A percentile compares a stretch with the other conserved stretches of the same genome.
phyloP scores from a whole-genome alignment of 2,113 vertebrate species.

The Apus apus region DNA sequence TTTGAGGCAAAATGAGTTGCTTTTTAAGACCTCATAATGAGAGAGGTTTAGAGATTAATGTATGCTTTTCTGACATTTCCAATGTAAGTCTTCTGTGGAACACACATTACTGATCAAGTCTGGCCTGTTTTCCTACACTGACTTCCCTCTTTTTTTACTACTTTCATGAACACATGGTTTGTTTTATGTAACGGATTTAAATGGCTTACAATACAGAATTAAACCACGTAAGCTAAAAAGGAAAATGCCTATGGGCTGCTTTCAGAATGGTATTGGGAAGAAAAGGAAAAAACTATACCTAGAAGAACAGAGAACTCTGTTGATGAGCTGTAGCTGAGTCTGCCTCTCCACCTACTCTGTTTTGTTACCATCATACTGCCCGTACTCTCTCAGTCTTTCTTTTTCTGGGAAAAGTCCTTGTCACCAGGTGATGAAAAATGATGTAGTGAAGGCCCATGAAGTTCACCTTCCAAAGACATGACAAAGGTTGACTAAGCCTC shows the following conservation, averaged over 20 bases:
- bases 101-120: background rate
- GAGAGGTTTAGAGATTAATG: constrained; percentile 28
- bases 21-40: constrained; percentile 39
- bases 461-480: background rate
- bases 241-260: background rate
- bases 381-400: background rate
- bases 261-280: background rate
- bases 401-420: background rate
- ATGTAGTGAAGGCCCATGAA: background rate
- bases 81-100: background rate
- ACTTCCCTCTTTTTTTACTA: background rate
- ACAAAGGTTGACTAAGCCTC: background rate
- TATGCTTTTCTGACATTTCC: constrained; percentile 11
- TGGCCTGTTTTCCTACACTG: background rate
- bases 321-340: background rate
- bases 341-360: background rate
- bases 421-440: background rate
- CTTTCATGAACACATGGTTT: background rate
- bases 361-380: background rate
- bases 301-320: background rate
- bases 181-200: background rate
- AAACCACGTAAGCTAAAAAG: background rate
- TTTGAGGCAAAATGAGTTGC: constrained; percentile 51
- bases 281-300: background rate
- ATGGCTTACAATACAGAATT: background rate